Percentiles rank a stretch among this genome's conserved stretches.
Evolutionary conservation across 2,113 vertebrate genomes (phyloP).

Genomic region (Platysteira castanea): DNA sequence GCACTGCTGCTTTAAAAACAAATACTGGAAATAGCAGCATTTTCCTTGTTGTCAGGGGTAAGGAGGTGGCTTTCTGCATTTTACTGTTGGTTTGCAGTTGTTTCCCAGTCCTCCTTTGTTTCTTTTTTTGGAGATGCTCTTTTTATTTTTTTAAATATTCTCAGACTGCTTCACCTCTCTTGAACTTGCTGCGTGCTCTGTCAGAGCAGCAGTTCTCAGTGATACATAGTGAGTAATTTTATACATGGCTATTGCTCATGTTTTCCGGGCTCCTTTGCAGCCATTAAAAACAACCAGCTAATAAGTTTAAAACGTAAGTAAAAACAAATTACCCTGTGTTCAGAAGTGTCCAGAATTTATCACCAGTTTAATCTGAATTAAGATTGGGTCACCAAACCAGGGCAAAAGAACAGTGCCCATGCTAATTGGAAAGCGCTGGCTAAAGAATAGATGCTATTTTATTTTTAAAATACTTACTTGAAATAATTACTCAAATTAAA

Average conservation of each 20-base stretch:
- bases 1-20: background rate
- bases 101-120: background rate
- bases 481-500: background rate
- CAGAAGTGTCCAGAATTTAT: background rate
- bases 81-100: background rate
- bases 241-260: background rate
- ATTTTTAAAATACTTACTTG: background rate
- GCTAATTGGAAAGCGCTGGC: background rate
- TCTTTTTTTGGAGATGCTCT: conserved; percentile 2
- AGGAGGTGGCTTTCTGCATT: background rate
- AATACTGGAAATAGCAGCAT: background rate
- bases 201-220: background rate
- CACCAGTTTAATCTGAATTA: background rate
- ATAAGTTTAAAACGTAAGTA: background rate
- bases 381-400: background rate
- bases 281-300: background rate
- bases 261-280: background rate
- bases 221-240: background rate
- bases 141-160: background rate
- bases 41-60: background rate
- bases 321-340: background rate
- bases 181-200: background rate
- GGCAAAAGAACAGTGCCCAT: background rate
- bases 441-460: background rate
- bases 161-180: background rate